phyloP scores from a whole-genome alignment of 1,140 invertebrate genomes.

The Oryzaephilus surinamensis region DNA sequence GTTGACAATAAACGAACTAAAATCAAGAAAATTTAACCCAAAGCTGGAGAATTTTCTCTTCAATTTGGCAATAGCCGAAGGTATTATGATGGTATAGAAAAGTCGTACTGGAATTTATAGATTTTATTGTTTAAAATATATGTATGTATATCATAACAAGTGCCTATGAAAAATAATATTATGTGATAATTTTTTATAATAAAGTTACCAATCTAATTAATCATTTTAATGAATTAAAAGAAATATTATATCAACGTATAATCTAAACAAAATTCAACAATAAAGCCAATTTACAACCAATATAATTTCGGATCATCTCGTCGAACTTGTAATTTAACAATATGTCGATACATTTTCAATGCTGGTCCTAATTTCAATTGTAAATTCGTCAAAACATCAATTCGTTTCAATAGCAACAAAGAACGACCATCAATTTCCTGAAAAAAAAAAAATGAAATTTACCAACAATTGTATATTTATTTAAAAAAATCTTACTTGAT shows the following conservation, averaged over 20 bases:
- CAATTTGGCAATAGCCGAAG: constrained; percentile 20
- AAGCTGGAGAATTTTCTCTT: constrained; percentile 19
- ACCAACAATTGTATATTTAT: not conserved
- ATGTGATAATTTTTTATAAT: not conserved
- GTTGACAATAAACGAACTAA: constrained; percentile 14
- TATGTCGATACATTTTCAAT: constrained; percentile 73
- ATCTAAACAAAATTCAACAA: constrained; percentile 5
- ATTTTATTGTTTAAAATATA: not conserved
- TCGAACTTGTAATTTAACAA: constrained; percentile 57
- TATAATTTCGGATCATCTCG: constrained; percentile 56
- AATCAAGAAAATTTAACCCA: constrained; percentile 12
- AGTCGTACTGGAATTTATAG: not conserved
- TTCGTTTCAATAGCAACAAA: constrained; percentile 64
- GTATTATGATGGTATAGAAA: constrained; percentile 20
- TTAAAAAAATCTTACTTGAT: constrained; percentile 53
- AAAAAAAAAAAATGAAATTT: constrained; percentile 26
- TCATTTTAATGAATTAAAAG: constrained; percentile 1
- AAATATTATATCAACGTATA: constrained; percentile 3
- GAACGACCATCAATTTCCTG: constrained; percentile 84
- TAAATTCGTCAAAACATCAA: constrained; percentile 68
- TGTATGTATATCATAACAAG: constrained; percentile 4
- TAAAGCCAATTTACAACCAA: constrained; percentile 41
- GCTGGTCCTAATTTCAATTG: constrained; percentile 75
- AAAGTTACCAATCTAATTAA: constrained; percentile 2
- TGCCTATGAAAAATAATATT: not conserved